A percentile compares a stretch with the other conserved stretches of the same genome.
Evolutionary conservation across 2,113 vertebrate species (phyloP).

Genomic region (Perca fluviatilis): DNA sequence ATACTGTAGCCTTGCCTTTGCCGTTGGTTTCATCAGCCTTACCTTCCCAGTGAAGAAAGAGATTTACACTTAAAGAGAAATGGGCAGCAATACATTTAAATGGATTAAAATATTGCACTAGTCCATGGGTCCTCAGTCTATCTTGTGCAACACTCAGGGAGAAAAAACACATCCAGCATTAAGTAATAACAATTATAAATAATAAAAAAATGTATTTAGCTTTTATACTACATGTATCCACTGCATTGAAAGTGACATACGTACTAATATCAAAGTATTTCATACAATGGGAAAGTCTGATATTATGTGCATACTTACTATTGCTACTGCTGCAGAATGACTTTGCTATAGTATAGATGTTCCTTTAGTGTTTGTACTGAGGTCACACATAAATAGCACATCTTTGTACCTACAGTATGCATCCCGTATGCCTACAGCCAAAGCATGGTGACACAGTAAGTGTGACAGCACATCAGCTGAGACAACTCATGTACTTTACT

Average conservation of each 20-base stretch:
- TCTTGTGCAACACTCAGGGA: conserved; percentile 9
- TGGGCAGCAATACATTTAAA: conserved; percentile 22
- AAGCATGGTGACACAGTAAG: conserved; percentile 2
- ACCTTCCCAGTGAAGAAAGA: conserved; percentile 19
- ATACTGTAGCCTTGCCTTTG: conserved; percentile 28
- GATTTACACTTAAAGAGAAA: conserved; percentile 14
- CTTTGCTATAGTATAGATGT: not conserved
- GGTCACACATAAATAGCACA: not conserved
- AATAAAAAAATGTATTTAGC: not conserved
- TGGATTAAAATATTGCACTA: conserved; percentile 17
- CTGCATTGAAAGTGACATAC: not conserved
- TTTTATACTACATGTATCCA: not conserved
- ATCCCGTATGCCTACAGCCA: not conserved
- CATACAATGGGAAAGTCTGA: not conserved
- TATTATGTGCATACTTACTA: not conserved
- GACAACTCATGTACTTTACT: conserved; percentile 16
- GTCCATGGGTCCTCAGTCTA: conserved; percentile 18
- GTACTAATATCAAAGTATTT: not conserved
- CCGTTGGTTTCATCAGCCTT: conserved; percentile 52
- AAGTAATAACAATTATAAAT: not conserved
- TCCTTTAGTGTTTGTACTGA: not conserved
- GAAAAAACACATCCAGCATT: not conserved
- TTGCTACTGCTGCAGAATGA: conserved; percentile 5
- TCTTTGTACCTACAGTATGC: not conserved
- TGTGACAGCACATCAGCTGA: conserved; percentile 1